Conservation (phyloP, 2,888 invertebrate genomes). For the Thymelicus lineola region DNA sequence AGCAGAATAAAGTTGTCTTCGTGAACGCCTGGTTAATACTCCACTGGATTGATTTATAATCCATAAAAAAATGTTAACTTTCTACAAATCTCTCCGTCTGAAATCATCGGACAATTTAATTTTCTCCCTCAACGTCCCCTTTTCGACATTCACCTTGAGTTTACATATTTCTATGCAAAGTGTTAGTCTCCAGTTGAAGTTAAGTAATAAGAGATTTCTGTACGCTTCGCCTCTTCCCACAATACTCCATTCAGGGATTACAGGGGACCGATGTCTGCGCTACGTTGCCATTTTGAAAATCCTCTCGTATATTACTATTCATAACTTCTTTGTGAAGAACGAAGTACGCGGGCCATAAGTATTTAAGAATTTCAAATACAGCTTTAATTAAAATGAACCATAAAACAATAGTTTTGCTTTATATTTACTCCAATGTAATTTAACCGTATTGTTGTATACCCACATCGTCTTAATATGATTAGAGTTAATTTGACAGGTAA, state of each 20-base stretch:
- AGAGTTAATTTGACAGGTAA: too few relatives aligned
- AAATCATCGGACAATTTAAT: neutral
- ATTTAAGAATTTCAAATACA: neutral
- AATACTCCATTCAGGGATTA: slow-evolving; percentile 45
- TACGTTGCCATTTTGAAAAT: slow-evolving; percentile 26
- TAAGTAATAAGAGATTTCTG: slow-evolving; percentile 19
- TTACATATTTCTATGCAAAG: slow-evolving; percentile 5
- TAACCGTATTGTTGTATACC: too few relatives aligned
- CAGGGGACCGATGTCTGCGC: slow-evolving; percentile 31
- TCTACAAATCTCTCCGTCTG: too few relatives aligned
- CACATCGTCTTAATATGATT: too few relatives aligned
- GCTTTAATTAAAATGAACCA: neutral
- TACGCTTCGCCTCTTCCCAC: slow-evolving; percentile 30
- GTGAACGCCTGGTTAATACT: too few relatives aligned
- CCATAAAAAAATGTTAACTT: too few relatives aligned
- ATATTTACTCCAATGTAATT: too few relatives aligned
- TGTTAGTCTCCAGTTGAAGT: slow-evolving; percentile 14
- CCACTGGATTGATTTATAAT: too few relatives aligned
- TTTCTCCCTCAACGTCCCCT: neutral
- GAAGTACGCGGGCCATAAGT: slow-evolving; percentile 23
- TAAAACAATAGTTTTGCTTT: neutral
- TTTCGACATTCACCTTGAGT: neutral
- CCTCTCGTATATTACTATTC: slow-evolving; percentile 26
- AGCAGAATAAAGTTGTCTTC: too few relatives aligned
- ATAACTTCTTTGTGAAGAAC: slow-evolving; percentile 9